A percentile compares a stretch with the other conserved stretches of the same genome.
These are phyloP conservation scores for Eurytoma californica DNA, from an alignment of 2,888 invertebrate species.

Conservation along the genomic window DNA sequence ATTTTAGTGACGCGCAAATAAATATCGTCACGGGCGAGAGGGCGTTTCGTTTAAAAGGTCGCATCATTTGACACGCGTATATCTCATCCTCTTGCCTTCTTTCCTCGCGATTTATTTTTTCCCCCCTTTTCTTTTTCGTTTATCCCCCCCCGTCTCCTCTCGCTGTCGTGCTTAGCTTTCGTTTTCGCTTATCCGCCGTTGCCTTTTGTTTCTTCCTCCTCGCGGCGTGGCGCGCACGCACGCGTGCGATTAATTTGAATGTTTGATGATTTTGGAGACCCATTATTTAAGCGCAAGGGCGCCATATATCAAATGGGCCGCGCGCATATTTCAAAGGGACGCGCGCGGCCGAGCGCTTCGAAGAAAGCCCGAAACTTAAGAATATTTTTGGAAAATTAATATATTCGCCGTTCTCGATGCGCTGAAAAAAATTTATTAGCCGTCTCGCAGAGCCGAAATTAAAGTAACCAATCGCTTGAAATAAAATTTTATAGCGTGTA, in stretches of 20 bases:
- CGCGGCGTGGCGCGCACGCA: slow-evolving; percentile 24
- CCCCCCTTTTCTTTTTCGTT: not conserved
- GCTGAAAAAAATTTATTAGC: too few species aligned
- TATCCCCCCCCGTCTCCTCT: not conserved
- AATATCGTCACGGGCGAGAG: slow-evolving; percentile 57
- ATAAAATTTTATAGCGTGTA: too few species aligned
- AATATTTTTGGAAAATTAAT: slow-evolving; percentile 18
- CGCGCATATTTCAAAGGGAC: slow-evolving; percentile 34
- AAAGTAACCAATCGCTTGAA: too few species aligned
- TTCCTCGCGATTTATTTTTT: slow-evolving; percentile 14
- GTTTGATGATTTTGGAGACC: slow-evolving; percentile 53
- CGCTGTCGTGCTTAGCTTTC: slow-evolving; percentile 9
- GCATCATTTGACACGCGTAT: slow-evolving; percentile 52
- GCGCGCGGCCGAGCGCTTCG: too few species aligned
- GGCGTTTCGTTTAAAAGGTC: slow-evolving; percentile 51
- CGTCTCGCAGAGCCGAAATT: too few species aligned
- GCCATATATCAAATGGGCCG: slow-evolving; percentile 33
- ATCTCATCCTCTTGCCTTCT: slow-evolving; percentile 35
- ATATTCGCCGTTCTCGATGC: too few species aligned
- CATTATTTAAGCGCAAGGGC: slow-evolving; percentile 44
- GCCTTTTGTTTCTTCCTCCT: slow-evolving; percentile 30
- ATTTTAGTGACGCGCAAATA: slow-evolving; percentile 61
- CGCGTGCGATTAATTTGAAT: slow-evolving; percentile 51
- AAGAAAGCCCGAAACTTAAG: not conserved
- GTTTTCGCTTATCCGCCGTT: slow-evolving; percentile 25